phyloP scores from a whole-genome alignment of 2,888 invertebrate genomes.

The Smittia sp. region DNA sequence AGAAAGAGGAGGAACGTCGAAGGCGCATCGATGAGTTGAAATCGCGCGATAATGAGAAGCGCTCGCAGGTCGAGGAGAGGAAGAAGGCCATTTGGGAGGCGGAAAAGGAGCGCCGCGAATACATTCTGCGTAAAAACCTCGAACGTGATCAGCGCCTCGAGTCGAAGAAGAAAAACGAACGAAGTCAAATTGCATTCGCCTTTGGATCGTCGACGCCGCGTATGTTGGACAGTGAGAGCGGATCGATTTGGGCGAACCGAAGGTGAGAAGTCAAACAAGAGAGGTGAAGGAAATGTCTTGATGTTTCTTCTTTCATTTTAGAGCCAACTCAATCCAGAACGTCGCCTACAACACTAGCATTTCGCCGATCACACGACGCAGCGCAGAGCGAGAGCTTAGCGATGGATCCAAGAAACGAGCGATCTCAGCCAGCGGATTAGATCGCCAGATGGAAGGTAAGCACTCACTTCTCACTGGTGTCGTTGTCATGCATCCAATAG shows the following conservation, averaged over 20 bases:
- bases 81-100: slow-evolving; percentile 87
- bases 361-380: slow-evolving; percentile 71
- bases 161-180: slow-evolving; percentile 73
- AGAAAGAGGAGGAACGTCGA: slow-evolving; percentile 80
- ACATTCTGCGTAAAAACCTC: slow-evolving; percentile 79
- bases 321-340: slow-evolving; percentile 87
- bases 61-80: slow-evolving; percentile 78
- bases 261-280: slow-evolving; percentile 55
- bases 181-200: slow-evolving; percentile 74
- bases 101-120: slow-evolving; percentile 80
- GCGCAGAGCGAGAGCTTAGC: slow-evolving; percentile 76
- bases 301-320: slow-evolving; percentile 47
- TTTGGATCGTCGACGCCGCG: slow-evolving; percentile 91
- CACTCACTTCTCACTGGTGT: too few species aligned
- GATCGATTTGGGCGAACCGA: slow-evolving; percentile 81
- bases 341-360: slow-evolving; percentile 72
- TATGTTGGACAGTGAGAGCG: slow-evolving; percentile 62
- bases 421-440: slow-evolving; percentile 69
- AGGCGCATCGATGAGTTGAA: slow-evolving; percentile 79
- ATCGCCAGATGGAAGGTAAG: slow-evolving; percentile 64
- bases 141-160: slow-evolving; percentile 80
- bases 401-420: slow-evolving; percentile 72
- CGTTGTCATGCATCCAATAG: too few species aligned
- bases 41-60: slow-evolving; percentile 70
- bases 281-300: too few species aligned